phyloP scores from a whole-genome alignment of 2,888 invertebrate genomes.

The Micropterix aruncella region DNA sequence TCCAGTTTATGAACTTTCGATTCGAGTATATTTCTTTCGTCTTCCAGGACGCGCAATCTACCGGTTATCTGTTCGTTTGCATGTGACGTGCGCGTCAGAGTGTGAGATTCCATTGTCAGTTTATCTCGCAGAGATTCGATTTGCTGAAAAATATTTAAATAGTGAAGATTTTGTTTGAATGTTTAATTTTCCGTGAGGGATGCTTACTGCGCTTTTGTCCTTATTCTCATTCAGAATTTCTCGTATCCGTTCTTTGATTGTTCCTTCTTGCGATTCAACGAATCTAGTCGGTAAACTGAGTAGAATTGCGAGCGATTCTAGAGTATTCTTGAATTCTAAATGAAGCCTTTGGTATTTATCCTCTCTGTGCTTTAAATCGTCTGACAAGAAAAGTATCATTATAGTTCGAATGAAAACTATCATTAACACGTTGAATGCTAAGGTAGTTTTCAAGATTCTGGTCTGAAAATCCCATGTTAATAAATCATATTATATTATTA shows the following conservation, averaged over 20 bases:
- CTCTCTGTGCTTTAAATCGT: conserved; percentile 53
- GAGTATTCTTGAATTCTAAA: conserved; percentile 50
- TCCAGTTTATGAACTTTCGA: conserved; percentile 66
- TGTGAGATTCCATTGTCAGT: conserved; percentile 54
- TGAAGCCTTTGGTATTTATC: conserved; percentile 53
- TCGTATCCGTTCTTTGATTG: conserved; percentile 66
- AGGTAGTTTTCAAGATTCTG: too few relatives aligned
- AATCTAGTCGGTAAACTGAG: conserved; percentile 56
- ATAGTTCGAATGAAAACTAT: conserved; percentile 5
- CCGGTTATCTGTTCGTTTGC: conserved; percentile 48
- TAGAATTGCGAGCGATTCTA: conserved; percentile 58
- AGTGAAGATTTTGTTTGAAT: not conserved
- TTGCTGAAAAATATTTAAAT: conserved; percentile 38
- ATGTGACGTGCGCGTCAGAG: conserved; percentile 52
- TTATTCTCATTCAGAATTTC: conserved; percentile 67
- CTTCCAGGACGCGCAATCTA: conserved; percentile 54
- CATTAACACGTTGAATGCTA: too few relatives aligned
- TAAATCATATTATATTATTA: too few relatives aligned
- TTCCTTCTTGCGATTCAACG: conserved; percentile 63
- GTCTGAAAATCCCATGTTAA: too few relatives aligned
- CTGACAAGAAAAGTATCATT: too few relatives aligned
- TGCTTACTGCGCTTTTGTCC: conserved; percentile 55
- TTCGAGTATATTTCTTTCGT: conserved; percentile 60
- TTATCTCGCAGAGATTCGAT: conserved; percentile 64
- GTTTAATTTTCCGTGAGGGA: too few relatives aligned